phyloP scores from a whole-genome alignment of 2,797 vertebrate species.

The Babyrousa celebensis region DNA sequence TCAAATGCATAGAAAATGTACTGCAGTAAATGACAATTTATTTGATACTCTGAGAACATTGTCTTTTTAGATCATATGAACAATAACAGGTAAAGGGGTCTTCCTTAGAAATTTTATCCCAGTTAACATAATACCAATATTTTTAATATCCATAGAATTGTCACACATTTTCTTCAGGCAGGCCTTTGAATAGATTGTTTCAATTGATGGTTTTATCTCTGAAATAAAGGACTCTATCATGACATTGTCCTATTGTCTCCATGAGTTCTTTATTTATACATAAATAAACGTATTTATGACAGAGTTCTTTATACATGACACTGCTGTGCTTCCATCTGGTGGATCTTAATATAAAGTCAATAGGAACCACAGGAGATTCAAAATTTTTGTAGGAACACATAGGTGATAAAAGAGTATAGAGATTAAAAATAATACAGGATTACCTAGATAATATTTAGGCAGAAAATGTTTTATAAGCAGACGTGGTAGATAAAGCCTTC shows the following conservation, averaged over 20 bases:
- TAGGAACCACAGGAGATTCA: not conserved
- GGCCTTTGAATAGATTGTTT: constrained; percentile 15
- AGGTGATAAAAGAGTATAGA: not conserved
- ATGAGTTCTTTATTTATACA: no score
- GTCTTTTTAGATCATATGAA: not conserved
- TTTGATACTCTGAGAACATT: not conserved
- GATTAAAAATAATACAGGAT: not conserved
- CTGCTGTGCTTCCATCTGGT: constrained; percentile 55
- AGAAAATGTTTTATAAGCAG: constrained; percentile 52
- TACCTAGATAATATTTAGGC: not conserved
- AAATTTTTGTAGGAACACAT: not conserved
- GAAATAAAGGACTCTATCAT: constrained; percentile 32
- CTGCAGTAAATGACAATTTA: not conserved
- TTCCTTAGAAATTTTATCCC: constrained; percentile 4
- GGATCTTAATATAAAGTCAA: constrained; percentile 66
- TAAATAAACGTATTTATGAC: no score
- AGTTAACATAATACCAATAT: not conserved
- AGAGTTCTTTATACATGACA: not conserved
- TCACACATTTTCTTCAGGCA: constrained; percentile 9
- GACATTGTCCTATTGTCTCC: constrained; percentile 24
- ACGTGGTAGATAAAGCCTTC: not conserved
- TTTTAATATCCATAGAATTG: constrained; percentile 35
- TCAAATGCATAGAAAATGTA: not conserved
- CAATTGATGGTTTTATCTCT: not conserved
- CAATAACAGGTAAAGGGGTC: not conserved